Evolutionary conservation across 2,113 vertebrate genomes (phyloP).

Genomic region (Clarias magur): DNA sequence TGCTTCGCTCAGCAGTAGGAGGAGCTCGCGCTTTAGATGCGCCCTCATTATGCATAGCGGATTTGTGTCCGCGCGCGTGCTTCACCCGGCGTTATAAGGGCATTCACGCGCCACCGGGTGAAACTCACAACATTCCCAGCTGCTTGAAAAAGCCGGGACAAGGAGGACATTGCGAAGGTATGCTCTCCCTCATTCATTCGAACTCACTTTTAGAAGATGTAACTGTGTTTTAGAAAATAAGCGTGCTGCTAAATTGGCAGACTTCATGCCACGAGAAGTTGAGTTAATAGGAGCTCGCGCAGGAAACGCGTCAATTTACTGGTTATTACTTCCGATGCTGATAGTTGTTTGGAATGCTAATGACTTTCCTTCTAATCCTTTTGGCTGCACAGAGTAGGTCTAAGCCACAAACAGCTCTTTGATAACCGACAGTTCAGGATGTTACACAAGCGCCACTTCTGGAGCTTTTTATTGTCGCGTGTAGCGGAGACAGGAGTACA

Average conservation of each 20-base stretch:
- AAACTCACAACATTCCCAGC: not conserved
- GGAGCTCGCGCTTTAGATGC: slow-evolving; percentile 59
- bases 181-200: not conserved
- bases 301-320: not conserved
- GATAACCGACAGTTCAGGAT: slow-evolving; percentile 10
- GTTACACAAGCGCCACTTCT: not conserved
- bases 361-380: not conserved
- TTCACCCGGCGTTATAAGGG: not conserved
- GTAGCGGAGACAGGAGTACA: not conserved
- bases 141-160: too few species aligned
- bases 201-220: not conserved
- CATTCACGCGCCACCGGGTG: not conserved
- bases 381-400: not conserved
- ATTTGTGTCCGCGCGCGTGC: slow-evolving; percentile 19
- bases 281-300: too few species aligned
- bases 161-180: not conserved
- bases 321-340: not conserved
- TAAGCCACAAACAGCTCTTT: slow-evolving; percentile 24
- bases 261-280: not conserved
- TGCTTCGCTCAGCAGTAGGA: slow-evolving; percentile 53
- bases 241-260: not conserved
- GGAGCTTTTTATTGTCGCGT: not conserved
- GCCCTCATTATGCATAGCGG: slow-evolving; percentile 53
- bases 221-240: too few species aligned
- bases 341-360: slow-evolving; percentile 26